Evolutionary conservation across 2,113 vertebrate species (phyloP).

Genomic region (Rallus limicola): DNA sequence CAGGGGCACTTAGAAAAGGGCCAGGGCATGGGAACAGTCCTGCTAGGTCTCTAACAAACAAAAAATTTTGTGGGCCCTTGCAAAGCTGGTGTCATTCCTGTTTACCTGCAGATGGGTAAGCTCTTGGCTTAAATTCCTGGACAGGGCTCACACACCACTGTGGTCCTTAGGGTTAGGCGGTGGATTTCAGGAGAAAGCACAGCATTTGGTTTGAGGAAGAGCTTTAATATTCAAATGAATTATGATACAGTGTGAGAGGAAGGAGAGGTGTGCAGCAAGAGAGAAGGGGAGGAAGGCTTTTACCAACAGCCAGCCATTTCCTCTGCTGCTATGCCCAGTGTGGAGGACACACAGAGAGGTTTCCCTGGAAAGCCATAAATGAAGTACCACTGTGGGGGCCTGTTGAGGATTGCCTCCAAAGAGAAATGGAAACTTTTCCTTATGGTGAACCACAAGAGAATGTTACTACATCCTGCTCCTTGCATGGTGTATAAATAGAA

Average conservation of each 20-base stretch:
- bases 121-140: neutral
- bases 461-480: slow-evolving; percentile 34
- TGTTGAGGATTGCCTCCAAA: slow-evolving; percentile 5
- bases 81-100: accelerated
- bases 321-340: neutral
- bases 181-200: neutral
- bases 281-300: neutral
- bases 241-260: neutral
- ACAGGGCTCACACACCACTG: neutral
- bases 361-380: neutral
- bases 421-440: slow-evolving; percentile 51
- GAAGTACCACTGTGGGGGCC: neutral
- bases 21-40: neutral
- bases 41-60: neutral
- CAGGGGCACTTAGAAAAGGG: neutral
- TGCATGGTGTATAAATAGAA: neutral
- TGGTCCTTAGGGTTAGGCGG: neutral
- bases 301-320: neutral
- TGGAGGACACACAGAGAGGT: neutral
- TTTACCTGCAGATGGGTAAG: neutral
- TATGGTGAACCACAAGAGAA: slow-evolving; percentile 36
- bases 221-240: neutral
- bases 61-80: neutral
- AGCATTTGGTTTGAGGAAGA: neutral
- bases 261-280: neutral